Evolutionary conservation across 2,797 vertebrate species (phyloP).

Genomic region (Malurus splendens): DNA sequence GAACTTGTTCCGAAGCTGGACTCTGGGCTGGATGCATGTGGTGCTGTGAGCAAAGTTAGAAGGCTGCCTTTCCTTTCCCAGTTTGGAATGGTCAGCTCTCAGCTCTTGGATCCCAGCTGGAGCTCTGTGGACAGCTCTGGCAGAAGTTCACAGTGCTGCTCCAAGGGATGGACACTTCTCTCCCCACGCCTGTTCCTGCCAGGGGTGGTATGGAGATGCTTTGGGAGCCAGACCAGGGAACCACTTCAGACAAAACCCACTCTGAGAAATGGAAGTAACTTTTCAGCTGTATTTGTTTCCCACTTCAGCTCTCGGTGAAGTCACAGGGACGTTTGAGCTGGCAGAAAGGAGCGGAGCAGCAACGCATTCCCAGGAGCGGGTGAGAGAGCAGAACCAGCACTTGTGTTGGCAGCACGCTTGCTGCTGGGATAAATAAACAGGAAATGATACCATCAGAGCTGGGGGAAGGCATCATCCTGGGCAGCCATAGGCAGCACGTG

Average conservation of each 20-base stretch:
- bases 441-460: background rate
- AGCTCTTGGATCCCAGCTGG: background rate
- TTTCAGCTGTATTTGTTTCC: background rate
- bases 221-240: background rate
- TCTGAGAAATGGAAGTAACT: background rate
- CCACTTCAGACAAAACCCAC: background rate
- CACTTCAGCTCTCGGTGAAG: background rate
- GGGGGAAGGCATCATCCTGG: background rate
- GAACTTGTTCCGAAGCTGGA: background rate
- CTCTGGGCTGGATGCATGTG: background rate
- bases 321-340: background rate
- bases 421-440: background rate
- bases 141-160: background rate
- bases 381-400: background rate
- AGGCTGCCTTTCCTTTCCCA: background rate
- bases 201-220: background rate
- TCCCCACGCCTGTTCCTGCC: background rate
- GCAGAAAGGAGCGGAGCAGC: background rate
- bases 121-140: background rate
- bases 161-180: fast-evolving
- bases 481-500: background rate
- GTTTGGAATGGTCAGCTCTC: background rate
- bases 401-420: background rate
- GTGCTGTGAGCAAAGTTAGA: background rate
- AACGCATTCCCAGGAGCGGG: fast-evolving